Base-by-base conservation (phyloP, 2,888 invertebrate genomes). In the Gibbula magus region DNA sequence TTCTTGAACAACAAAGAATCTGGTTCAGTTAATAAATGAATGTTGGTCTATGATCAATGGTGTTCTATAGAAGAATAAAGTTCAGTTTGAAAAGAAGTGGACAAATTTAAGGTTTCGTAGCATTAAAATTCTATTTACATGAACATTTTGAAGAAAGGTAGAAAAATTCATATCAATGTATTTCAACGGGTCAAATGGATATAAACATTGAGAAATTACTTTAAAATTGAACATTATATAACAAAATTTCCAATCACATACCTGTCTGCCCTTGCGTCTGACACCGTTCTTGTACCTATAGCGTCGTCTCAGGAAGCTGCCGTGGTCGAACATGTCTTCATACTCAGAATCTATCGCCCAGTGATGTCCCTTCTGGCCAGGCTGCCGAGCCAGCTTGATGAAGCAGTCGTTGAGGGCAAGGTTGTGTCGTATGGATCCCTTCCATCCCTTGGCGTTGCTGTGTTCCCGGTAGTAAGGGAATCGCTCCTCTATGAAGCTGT, bases 361-460 rank as follows among this genome's bases (percentile, higher is more conserved):
- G 52, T 88, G 88, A 77, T 89, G 89, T 4, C 91, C 91, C 80
- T 90, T 91, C 84, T 85, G 87, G 0, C 90, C 90, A 0, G 88
- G 86, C 39, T 85, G 84, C 8, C 89, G 88, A 1, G 88, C 85
- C 20, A 88, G 80, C 80, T 91, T 91, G 80, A 90, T 81, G 83
- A 91, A 91, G 81, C 91, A 91, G 79, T 91, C 91, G 81, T 91
- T 91, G 54, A 91, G 86, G 7, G 91, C 90, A 61, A 91, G 85
- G 84, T 90, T 90, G 85, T 91, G 91, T 52, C 91, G 86, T 54
- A 91, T 90, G 56, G 89, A 89, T 29, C 90, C 89, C 73, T 88
- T 88, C 91, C 91, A 91, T 52, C 89, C 89, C 78, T 89, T 89
- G 39, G 82, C 82, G 79, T 89, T 89, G 52, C 81, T 77, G 76